Evolutionary conservation across 2,797 vertebrate genomes (phyloP).

Genomic region (Propithecus perrieri): DNA sequence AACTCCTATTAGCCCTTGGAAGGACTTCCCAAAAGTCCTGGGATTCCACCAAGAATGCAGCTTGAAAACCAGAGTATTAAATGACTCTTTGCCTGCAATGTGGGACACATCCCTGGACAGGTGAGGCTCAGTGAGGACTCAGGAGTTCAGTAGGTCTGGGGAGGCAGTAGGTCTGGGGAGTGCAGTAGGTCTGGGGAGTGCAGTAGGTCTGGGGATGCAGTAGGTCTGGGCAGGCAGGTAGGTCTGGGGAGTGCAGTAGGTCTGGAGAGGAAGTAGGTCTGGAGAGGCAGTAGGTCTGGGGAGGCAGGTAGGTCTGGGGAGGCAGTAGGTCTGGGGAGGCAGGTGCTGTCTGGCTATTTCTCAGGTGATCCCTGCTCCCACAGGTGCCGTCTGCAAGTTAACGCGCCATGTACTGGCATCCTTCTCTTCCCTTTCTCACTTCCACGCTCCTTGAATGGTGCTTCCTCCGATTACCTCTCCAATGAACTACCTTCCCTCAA

Average conservation of each 20-base stretch:
- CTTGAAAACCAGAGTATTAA: not conserved
- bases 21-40: not conserved
- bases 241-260: no score
- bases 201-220: no score
- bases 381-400: not conserved
- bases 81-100: not conserved
- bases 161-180: no score
- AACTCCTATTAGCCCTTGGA: not conserved
- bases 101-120: not conserved
- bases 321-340: not conserved
- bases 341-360: not conserved
- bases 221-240: no score
- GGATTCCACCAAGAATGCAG: not conserved
- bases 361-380: not conserved
- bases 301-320: no score
- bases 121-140: not conserved
- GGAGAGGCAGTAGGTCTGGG: no score
- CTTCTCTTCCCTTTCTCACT: not conserved
- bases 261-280: no score
- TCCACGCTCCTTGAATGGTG: not conserved
- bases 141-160: not conserved
- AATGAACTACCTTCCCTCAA: not conserved
- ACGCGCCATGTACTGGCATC: fast-evolving
- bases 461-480: not conserved
- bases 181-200: no score